Percentiles rank a stretch among this genome's conserved stretches.
These are phyloP conservation scores for Orthosia gothica DNA, from an alignment of 2,888 invertebrate species.

Conservation along the genomic window DNA sequence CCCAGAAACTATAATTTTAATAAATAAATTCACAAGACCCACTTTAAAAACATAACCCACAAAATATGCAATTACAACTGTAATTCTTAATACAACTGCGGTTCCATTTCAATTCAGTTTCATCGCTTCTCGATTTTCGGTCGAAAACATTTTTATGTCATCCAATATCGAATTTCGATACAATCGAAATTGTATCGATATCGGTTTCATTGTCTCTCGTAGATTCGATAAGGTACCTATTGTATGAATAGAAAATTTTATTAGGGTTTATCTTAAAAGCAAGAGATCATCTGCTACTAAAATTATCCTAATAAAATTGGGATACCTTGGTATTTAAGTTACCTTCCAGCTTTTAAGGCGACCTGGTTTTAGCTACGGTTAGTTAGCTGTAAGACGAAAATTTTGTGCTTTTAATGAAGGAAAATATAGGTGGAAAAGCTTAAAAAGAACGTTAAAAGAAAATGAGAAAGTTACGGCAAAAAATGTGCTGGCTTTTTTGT, in stretches of 20 bases:
- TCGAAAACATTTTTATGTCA: constrained; percentile 55
- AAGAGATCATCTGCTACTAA: constrained; percentile 27
- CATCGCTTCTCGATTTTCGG: constrained; percentile 38
- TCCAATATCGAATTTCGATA: constrained; percentile 59
- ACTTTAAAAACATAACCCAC: not conserved
- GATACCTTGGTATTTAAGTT: constrained; percentile 26
- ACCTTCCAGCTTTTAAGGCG: constrained; percentile 13
- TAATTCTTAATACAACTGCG: constrained; percentile 30
- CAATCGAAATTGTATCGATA: constrained; percentile 51
- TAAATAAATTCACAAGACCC: not conserved
- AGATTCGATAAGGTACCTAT: constrained; percentile 38
- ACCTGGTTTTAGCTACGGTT: constrained; percentile 17
- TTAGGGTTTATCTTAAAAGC: constrained; percentile 40
- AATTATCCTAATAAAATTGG: constrained; percentile 48
- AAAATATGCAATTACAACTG: constrained; percentile 32
- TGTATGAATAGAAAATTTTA: constrained; percentile 60
- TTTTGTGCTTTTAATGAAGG: constrained; percentile 27
- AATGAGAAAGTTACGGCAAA: constrained; percentile 19
- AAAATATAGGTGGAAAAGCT: constrained; percentile 26
- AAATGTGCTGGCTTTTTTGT: constrained; percentile 10
- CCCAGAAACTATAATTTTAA: no score
- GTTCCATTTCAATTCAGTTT: constrained; percentile 44
- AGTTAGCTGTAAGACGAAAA: constrained; percentile 28
- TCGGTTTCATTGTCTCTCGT: constrained; percentile 55
- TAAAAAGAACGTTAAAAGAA: constrained; percentile 26